Conservation (phyloP, 2,113 vertebrate genomes). For the Poeciliopsis retropinna region DNA sequence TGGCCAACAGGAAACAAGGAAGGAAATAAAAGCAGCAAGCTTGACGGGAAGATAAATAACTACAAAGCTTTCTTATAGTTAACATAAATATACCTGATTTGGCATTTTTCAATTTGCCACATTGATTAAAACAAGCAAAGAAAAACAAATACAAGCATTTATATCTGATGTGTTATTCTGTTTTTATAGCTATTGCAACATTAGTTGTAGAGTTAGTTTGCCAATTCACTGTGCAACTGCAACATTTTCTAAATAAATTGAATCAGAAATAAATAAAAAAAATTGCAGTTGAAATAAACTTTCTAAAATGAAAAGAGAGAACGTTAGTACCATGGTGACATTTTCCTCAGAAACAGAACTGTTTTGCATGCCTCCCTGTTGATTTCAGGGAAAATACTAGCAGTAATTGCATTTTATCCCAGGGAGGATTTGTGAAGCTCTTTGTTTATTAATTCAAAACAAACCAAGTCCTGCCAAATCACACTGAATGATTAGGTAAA, state of each 20-base stretch:
- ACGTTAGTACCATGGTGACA: not conserved
- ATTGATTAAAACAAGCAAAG: not conserved
- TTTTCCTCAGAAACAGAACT: not conserved
- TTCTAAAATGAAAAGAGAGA: not conserved
- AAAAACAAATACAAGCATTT: not conserved
- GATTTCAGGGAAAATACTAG: constrained; percentile 10
- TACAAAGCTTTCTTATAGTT: not conserved
- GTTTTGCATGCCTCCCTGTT: constrained; percentile 1
- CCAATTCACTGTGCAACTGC: not conserved
- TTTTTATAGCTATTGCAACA: not conserved
- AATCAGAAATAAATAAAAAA: not conserved
- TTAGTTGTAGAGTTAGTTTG: not conserved
- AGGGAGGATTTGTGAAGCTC: constrained; percentile 6
- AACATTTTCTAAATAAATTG: not conserved
- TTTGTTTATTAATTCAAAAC: constrained; percentile 27
- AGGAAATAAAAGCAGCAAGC: not conserved
- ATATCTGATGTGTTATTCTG: not conserved
- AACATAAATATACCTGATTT: not conserved
- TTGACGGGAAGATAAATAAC: not conserved
- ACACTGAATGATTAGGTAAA: constrained; percentile 18
- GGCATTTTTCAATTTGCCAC: not conserved
- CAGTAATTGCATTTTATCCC: constrained; percentile 15
- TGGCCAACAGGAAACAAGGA: not conserved
- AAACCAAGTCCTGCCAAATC: constrained; percentile 17
- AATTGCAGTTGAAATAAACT: not conserved